Conservation (phyloP, 2,888 invertebrate genomes). For the Caenorhabditis auriculariae region DNA sequence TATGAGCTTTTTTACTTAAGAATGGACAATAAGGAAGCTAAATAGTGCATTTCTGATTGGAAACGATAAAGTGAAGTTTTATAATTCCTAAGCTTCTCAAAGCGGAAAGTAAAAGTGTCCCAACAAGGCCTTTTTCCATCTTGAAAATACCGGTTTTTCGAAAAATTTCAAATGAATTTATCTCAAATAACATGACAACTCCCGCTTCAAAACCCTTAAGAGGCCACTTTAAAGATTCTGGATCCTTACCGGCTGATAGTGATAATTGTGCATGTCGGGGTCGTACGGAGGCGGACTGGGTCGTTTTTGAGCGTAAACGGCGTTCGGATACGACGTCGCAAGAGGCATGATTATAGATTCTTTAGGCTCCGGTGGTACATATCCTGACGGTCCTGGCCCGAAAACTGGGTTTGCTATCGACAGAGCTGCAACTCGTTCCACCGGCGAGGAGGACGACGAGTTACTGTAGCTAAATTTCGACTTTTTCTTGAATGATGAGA, state of each 20-base stretch:
- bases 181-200: background rate
- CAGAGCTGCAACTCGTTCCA: slow-evolving; percentile 36
- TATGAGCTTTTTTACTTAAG: background rate
- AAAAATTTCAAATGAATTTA: background rate
- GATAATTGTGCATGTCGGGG: slow-evolving; percentile 24
- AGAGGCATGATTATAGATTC: slow-evolving; percentile 19
- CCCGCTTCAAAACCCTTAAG: background rate
- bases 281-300: slow-evolving; percentile 35
- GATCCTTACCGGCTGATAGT: slow-evolving; percentile 24
- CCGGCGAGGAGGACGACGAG: slow-evolving; percentile 45
- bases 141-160: no score
- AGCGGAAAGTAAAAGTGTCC: background rate
- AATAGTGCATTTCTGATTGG: no score
- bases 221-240: no score
- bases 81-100: background rate
- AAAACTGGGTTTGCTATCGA: slow-evolving; percentile 44
- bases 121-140: no score
- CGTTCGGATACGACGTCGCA: slow-evolving; percentile 1
- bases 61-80: background rate
- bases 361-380: slow-evolving; percentile 22
- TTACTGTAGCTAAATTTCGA: slow-evolving; percentile 45
- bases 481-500: background rate
- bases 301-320: slow-evolving; percentile 16
- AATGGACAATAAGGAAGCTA: no score
- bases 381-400: slow-evolving; percentile 27